Conservation (phyloP, 1,140 invertebrate genomes). For the Ectropis grisescens region DNA sequence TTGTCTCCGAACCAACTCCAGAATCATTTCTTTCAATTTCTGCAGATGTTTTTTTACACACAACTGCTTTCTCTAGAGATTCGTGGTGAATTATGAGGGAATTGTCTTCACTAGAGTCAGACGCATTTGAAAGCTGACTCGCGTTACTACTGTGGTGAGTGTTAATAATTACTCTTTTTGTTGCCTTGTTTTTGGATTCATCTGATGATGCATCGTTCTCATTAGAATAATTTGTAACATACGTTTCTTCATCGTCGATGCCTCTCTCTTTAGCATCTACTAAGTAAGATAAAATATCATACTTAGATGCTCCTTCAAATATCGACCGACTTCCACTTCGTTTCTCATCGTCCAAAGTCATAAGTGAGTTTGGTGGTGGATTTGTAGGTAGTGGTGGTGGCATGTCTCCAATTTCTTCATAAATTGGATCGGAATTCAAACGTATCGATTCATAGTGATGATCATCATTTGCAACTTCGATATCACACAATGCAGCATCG, state of each 20-base stretch:
- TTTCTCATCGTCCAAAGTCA: slow-evolving; percentile 74
- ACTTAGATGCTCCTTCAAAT: slow-evolving; percentile 88
- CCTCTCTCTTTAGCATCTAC: slow-evolving; percentile 87
- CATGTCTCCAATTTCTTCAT: slow-evolving; percentile 87
- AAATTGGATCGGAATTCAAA: slow-evolving; percentile 84
- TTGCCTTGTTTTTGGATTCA: slow-evolving; percentile 71
- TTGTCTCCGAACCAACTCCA: slow-evolving; percentile 93
- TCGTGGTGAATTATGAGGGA: slow-evolving; percentile 73
- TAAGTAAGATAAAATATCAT: slow-evolving; percentile 89
- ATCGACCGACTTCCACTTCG: slow-evolving; percentile 77
- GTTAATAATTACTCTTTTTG: slow-evolving; percentile 53
- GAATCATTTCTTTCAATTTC: slow-evolving; percentile 93
- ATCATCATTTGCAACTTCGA: slow-evolving; percentile 74
- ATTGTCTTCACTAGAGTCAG: slow-evolving; percentile 79
- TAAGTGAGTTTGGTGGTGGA: slow-evolving; percentile 74
- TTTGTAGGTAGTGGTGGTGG: slow-evolving; percentile 82
- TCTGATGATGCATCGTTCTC: slow-evolving; percentile 69
- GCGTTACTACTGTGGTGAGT: slow-evolving; percentile 71
- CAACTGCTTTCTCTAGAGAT: slow-evolving; percentile 62
- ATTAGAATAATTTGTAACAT: slow-evolving; percentile 71
- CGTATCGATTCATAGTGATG: slow-evolving; percentile 86
- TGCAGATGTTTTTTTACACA: slow-evolving; percentile 69
- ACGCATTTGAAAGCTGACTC: slow-evolving; percentile 72
- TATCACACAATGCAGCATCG: slow-evolving; percentile 74
- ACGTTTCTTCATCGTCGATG: slow-evolving; percentile 73